Evolutionary conservation across 1,140 invertebrate genomes (phyloP).

Genomic region (Lepidurus arcticus): DNA sequence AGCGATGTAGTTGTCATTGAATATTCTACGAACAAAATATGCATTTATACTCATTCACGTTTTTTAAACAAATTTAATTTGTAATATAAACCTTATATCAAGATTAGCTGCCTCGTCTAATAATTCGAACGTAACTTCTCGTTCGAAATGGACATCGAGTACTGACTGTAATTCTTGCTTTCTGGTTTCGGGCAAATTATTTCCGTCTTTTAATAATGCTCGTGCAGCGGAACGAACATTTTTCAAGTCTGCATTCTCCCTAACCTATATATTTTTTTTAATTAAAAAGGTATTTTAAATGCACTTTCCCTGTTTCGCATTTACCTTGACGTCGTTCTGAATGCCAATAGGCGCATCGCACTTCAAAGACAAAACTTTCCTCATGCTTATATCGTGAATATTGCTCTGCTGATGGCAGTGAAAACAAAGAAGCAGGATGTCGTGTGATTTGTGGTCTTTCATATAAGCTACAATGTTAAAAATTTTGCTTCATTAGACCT

Average conservation of each 20-base stretch:
- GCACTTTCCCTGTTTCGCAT: neutral
- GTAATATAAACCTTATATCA: neutral
- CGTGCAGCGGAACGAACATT: constrained; percentile 61
- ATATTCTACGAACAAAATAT: neutral
- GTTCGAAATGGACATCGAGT: constrained; percentile 48
- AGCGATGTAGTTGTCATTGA: constrained; percentile 52
- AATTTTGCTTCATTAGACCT: neutral
- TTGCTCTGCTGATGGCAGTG: constrained; percentile 68
- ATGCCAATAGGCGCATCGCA: constrained; percentile 59
- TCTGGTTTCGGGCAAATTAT: constrained; percentile 52
- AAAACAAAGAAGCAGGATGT: constrained; percentile 69
- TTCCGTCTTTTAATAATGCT: constrained; percentile 51
- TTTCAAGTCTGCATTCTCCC: constrained; percentile 44
- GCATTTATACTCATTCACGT: neutral
- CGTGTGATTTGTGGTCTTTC: constrained; percentile 78
- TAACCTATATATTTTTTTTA: constrained; percentile 26
- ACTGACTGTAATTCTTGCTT: constrained; percentile 48
- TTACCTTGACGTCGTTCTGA: constrained; percentile 44
- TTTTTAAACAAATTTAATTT: neutral
- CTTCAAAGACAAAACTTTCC: constrained; percentile 53
- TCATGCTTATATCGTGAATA: constrained; percentile 57
- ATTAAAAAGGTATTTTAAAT: neutral
- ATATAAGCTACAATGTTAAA: constrained; percentile 46
- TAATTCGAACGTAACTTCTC: constrained; percentile 36
- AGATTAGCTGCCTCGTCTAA: neutral